Evolutionary conservation across 1,140 invertebrate genomes (phyloP).

Genomic region (Leptopilina clavipes): DNA sequence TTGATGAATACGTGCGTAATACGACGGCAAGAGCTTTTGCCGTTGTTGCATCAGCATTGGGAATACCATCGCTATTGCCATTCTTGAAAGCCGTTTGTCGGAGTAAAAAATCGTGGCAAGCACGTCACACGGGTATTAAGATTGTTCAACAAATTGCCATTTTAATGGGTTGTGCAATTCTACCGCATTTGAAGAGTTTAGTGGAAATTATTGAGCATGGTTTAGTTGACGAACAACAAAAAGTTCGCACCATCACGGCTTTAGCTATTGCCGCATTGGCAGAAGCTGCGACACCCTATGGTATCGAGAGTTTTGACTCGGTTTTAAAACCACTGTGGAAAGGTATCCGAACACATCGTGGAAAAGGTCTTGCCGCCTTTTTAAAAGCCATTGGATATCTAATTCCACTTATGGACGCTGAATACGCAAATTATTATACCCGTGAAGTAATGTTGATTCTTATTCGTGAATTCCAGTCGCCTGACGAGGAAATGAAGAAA

Average conservation of each 20-base stretch:
- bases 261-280: conserved; percentile 97
- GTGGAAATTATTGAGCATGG: conserved; percentile 99
- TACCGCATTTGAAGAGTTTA: conserved; percentile 97
- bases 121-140: conserved; percentile 99
- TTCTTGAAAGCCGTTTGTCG: conserved; percentile 99
- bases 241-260: conserved; percentile 97
- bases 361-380: conserved; percentile 99
- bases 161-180: conserved; percentile 99
- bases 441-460: conserved; percentile 99
- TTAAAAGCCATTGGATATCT: conserved; percentile 99
- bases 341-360: conserved; percentile 97
- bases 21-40: conserved; percentile 99
- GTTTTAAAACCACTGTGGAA: conserved; percentile 99
- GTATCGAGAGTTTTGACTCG: conserved; percentile 99
- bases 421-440: conserved; percentile 99
- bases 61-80: conserved; percentile 97
- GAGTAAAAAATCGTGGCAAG: conserved; percentile 99
- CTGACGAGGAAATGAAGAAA: conserved; percentile 99
- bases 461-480: conserved; percentile 99
- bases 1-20: conserved; percentile 99
- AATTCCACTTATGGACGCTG: conserved; percentile 99
- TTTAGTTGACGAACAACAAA: conserved; percentile 90
- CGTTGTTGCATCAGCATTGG: conserved; percentile 98
- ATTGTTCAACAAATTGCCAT: conserved; percentile 99
- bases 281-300: conserved; percentile 99